Base-by-base conservation (phyloP, 2,888 invertebrate genomes). In the Sericinus montela region DNA sequence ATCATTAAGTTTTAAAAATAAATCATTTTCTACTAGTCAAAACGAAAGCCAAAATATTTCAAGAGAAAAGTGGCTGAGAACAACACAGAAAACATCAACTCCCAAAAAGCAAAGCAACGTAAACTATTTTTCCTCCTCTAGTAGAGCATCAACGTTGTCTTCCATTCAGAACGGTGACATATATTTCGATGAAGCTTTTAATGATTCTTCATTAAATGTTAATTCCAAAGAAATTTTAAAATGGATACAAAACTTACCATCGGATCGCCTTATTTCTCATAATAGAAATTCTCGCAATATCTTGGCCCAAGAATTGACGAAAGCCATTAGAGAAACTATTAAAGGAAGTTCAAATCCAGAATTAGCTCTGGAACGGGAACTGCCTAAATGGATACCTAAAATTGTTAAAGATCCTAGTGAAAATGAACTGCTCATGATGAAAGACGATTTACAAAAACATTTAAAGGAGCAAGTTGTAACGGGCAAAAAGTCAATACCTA, bases 371-470 rank as follows among this genome's bases (percentile, higher is more conserved):
- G 39, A 43, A 16, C 25, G 28, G 1, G 49, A 44, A 40, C 35
- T 49, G 9, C 10, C n/a, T 9, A 40, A 29, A 9, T 49, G 44
- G 49, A 35, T 49, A 14, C 35, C 49, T 14, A 49, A 49, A 36
- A 25, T 49, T 35, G 16, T 45, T 6, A 49, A 45, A 45, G 28
- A 40, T 6, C 19, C 44, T 16, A 30, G 19, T 15, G 49, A 40
- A 36, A 39, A 29, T 10, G 49, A 44, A 29, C 19, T 40, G n/a
- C 34, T 14, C 14, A 2, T 8, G 11, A 19, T 49, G 29, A 19
- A 19, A 10, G 39, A 35, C 0, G 35, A 45, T 32, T 29, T 49
- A 14, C 44, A 39, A 35, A 29, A 40, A 19, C 35, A 16, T 14
- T 35, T 45, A 6, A 35, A 40, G 30, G 10, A 44, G n/a, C 35